Evolutionary conservation across 2,888 invertebrate genomes (phyloP).

Genomic region (Polylopha cassiicola): DNA sequence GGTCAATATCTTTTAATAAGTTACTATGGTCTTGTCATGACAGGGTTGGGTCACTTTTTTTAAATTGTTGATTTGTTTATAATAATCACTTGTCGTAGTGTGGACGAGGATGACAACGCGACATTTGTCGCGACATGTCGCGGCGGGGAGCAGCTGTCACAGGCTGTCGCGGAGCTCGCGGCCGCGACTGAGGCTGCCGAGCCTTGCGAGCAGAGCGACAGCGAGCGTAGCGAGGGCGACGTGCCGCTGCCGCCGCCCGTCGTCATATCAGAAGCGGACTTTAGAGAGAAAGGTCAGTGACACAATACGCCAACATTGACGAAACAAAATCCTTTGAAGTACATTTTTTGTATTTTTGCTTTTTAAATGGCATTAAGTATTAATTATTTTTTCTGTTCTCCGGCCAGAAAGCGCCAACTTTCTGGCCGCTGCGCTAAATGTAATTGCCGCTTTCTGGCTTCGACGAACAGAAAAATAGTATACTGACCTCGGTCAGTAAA

Average conservation of each 20-base stretch:
- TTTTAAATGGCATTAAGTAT: too few relatives aligned
- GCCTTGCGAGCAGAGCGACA: conserved; percentile 32
- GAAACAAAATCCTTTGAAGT: too few relatives aligned
- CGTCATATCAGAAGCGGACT: conserved; percentile 69
- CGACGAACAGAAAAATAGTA: too few relatives aligned
- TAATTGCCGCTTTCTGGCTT: too few relatives aligned
- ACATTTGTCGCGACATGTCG: conserved; percentile 42
- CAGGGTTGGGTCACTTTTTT: neutral
- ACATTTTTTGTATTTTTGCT: neutral
- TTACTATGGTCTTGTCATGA: neutral
- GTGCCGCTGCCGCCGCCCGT: conserved; percentile 51
- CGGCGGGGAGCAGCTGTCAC: conserved; percentile 43
- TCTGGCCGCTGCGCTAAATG: too few relatives aligned
- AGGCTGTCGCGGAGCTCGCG: conserved; percentile 26
- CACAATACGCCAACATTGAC: too few relatives aligned
- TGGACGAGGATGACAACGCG: conserved; percentile 37
- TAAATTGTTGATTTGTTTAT: neutral
- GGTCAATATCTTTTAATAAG: neutral
- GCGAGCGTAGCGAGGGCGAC: conserved; percentile 33
- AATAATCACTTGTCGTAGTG: conserved; percentile 24
- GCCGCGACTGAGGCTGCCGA: conserved; percentile 1
- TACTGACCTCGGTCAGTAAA: too few relatives aligned
- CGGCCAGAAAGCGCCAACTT: too few relatives aligned
- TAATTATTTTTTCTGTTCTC: too few relatives aligned
- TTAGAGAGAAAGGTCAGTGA: conserved; percentile 61